Evolutionary conservation across 2,888 invertebrate species (phyloP), one percentile per base, ranked within the genome.

Genomic region (Dasysyrphus tricinctus): DNA sequence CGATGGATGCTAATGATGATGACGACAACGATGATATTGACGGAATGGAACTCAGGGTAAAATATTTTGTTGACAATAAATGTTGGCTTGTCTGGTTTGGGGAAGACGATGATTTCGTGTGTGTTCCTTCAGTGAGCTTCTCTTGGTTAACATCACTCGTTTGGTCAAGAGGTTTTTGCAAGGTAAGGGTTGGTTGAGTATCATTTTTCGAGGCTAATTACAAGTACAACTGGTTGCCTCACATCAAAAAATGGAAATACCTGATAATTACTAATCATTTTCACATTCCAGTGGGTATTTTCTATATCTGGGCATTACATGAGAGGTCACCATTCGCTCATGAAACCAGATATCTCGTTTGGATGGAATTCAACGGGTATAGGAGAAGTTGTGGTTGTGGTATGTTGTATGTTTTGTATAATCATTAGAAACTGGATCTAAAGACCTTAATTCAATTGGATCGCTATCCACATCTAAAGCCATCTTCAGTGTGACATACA

Each of bases 31-130:
- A 12, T 51, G 44, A 49, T 42, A 29, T 16, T 51, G 67, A 49
- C 34, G 42, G 2, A 16, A 37, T 37, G n/a, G 44, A 44, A 8
- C n/a, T 4, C n/a, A 59, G 57, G 57, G 51, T 76, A 69, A 76
- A 76, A 61, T 80, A 73, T 85, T 80, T 69, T 85, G 80, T 80
- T 80, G 77, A 85, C 85, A 85, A 69, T 69, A 80, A 73, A 73
- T 80, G 73, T 51, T 59, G 39, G 39, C 9, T 19, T 69, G 61
- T 9, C 2, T 24, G 24, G 80, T 47, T 81, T 54, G 24, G 24
- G 14, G 42, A 73, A 61, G 51, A 24, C 65, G 54, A 24, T 47
- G 56, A 16, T 29, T 42, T 24, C 39, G 16, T 59, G n/a, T 51
- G n/a, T 49, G 19, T 51, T 42, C 7, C 42, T 70, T 39, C 24